Evolutionary conservation across 1,140 invertebrate genomes (phyloP).

Genomic region (Venustaconcha ellipsiformis): DNA sequence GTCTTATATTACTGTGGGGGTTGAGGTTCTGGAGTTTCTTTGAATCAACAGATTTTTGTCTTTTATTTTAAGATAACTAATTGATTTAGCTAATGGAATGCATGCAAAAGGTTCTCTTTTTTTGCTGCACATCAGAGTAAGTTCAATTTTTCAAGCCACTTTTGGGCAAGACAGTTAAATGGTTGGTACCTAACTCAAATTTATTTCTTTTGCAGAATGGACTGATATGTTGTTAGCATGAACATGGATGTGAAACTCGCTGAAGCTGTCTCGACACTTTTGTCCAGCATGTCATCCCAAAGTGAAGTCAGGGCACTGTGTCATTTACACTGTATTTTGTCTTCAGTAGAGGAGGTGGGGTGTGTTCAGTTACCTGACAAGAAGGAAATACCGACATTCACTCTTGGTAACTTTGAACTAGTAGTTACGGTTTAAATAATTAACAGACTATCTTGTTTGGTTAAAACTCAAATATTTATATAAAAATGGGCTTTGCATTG

Average conservation of each 20-base stretch:
- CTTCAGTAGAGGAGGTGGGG: neutral
- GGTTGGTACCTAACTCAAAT: too few species aligned
- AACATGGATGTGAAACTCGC: neutral
- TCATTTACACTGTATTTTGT: slow-evolving; percentile 13
- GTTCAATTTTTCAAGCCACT: too few species aligned
- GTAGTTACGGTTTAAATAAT: neutral
- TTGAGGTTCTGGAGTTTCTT: too few species aligned
- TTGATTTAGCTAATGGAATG: too few species aligned
- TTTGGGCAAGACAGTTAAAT: too few species aligned
- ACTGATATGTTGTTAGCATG: too few species aligned
- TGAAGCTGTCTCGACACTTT: slow-evolving; percentile 3
- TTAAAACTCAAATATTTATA: neutral
- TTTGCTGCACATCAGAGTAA: too few species aligned
- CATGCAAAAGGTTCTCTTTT: too few species aligned
- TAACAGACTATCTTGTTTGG: neutral
- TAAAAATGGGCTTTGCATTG: neutral
- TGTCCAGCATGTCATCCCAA: slow-evolving; percentile 12
- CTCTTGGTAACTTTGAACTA: neutral
- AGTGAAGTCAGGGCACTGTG: slow-evolving; percentile 21
- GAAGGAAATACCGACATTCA: neutral
- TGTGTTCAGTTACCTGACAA: slow-evolving; percentile 1
- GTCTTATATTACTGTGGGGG: too few species aligned
- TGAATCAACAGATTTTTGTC: too few species aligned
- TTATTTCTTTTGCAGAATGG: too few species aligned
- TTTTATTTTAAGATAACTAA: too few species aligned